Evolutionary conservation across 2,888 invertebrate genomes (phyloP), one percentile per base, ranked within the genome.

Genomic region (Yponomeuta plumbellus): DNA sequence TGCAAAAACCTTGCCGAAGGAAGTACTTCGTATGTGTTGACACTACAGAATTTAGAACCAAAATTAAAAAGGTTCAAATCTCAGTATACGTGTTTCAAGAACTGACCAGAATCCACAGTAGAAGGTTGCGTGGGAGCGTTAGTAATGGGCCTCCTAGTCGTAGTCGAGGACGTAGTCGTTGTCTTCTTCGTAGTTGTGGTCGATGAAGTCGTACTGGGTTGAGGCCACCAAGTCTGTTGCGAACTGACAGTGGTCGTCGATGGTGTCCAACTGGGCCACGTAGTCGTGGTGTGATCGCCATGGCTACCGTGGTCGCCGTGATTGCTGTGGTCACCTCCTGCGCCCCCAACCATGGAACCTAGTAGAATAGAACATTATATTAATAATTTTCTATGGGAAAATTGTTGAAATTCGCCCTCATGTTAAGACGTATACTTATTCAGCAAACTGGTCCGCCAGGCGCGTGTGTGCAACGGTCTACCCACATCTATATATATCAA

Each of bases 231-330:
- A 5, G 84, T 83, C 69, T 81, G 81, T 2, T 77, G 77, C 1
- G 85, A 83, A 67, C 77, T 76, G 39, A 75, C 74, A 2, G 81
- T 83, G 39, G 88, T 85, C 11, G 63, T 67, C 22, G 66, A 13
- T 0, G 85, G 81, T 66, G 76, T 80, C 88, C 91, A 92, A 75
- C 85, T 86, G 0, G 91, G 88, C 78, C 91, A 87, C 0, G 88
- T 85, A 4, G 91, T 90, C 0, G 88, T 70, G 69, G 86, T 71
- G 78, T 87, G 75, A 8, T 86, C 74, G 13, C 73, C 73, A 67
- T 83, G 82, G 65, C 79, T 79, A 56, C 80, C 80, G 11, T 81
- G 80, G 23, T 80, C 75, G 13, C 76, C 75, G 66, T 83, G 82
- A 65, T 79, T 80, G 57, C 80, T 80, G 11, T 81, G 80, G 34